phyloP scores from a whole-genome alignment of 1,140 invertebrate species.

The Penaeus indicus region DNA sequence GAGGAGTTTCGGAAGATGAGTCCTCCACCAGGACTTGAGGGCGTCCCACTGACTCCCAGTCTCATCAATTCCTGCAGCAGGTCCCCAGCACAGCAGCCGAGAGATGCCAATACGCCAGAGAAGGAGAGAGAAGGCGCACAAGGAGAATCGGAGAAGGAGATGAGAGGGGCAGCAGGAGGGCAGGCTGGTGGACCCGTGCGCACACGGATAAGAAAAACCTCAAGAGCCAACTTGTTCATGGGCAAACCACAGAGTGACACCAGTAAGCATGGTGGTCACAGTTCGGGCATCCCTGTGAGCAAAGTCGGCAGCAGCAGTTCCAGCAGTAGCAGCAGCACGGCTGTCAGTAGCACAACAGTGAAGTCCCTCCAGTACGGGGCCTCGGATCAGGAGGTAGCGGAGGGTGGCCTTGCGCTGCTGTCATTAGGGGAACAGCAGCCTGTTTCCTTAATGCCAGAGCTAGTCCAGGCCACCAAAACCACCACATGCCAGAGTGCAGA shows the following conservation, averaged over 20 bases:
- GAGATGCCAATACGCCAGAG: conserved; percentile 17
- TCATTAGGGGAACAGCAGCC: conserved; percentile 6
- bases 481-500: conserved; percentile 39
- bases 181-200: conserved; percentile 56
- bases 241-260: conserved; percentile 42
- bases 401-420: conserved; percentile 14
- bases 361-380: conserved; percentile 32
- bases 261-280: neutral
- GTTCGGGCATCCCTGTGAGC: conserved; percentile 15
- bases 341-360: conserved; percentile 28
- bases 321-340: conserved; percentile 3
- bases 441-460: conserved; percentile 19
- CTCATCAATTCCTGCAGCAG: conserved; percentile 11
- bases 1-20: conserved; percentile 73
- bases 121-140: conserved; percentile 45
- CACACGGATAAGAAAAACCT: conserved; percentile 51
- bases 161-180: conserved; percentile 44
- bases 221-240: conserved; percentile 52
- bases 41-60: conserved; percentile 43
- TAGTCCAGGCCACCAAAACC: conserved; percentile 23
- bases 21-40: conserved; percentile 70
- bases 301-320: conserved; percentile 19
- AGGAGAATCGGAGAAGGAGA: conserved; percentile 46
- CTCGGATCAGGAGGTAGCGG: conserved; percentile 27
- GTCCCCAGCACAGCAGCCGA: conserved; percentile 30